phyloP scores from a whole-genome alignment of 2,113 vertebrate genomes.

The Microcebus griseorufus region DNA sequence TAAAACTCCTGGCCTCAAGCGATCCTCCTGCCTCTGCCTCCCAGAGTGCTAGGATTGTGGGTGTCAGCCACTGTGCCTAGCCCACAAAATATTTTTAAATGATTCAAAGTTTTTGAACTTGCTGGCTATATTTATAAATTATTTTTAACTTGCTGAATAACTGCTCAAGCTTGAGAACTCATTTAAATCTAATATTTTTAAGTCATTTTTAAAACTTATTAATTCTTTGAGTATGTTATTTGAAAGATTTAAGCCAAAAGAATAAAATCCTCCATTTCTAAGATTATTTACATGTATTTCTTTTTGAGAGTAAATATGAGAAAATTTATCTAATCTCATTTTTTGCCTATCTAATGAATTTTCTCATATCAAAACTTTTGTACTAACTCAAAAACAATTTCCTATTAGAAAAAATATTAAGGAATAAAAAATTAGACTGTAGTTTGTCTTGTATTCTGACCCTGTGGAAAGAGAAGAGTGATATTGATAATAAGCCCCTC shows the following conservation, averaged over 20 bases:
- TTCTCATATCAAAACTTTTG: background rate
- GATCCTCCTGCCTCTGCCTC: no score
- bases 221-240: background rate
- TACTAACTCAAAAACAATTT: background rate
- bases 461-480: background rate
- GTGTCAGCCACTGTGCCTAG: no score
- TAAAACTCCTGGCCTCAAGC: no score
- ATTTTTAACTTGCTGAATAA: slow-evolving; percentile 37
- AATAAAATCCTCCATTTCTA: slow-evolving; percentile 26
- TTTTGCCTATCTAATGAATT: background rate
- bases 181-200: background rate
- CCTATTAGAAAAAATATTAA: slow-evolving; percentile 2
- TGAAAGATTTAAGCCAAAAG: background rate
- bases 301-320: background rate
- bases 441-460: background rate
- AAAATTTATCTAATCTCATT: slow-evolving; percentile 24
- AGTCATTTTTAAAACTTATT: background rate
- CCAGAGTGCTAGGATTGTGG: no score
- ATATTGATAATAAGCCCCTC: background rate
- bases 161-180: background rate
- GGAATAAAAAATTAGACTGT: slow-evolving; percentile 12
- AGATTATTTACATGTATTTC: background rate
- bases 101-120: background rate
- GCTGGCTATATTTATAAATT: background rate
- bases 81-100: background rate